phyloP scores from a whole-genome alignment of 2,888 invertebrate species.

The Apamea anceps region DNA sequence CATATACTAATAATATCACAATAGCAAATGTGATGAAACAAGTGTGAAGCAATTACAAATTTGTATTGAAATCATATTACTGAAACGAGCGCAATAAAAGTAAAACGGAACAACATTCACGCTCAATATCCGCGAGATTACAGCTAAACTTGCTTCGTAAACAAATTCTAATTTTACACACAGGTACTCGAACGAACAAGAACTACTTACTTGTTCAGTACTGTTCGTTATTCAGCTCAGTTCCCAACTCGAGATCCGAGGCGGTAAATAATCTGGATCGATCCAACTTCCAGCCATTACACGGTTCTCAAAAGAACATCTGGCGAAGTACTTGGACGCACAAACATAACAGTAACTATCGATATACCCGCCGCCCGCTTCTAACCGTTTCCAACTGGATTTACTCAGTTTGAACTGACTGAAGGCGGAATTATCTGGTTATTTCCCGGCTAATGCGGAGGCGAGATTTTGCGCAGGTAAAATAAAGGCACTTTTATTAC shows the following conservation, averaged over 20 bases:
- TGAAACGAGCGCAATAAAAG: constrained; percentile 27
- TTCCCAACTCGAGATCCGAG: constrained; percentile 39
- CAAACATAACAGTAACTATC: constrained; percentile 64
- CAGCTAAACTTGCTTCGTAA: constrained; percentile 31
- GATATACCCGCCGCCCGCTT: constrained; percentile 39
- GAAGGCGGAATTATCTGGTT: constrained; percentile 58
- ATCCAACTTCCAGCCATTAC: constrained; percentile 53
- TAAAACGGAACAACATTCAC: constrained; percentile 11
- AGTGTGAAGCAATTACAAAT: constrained; percentile 19
- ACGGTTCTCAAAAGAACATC: constrained; percentile 58
- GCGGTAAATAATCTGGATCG: constrained; percentile 57
- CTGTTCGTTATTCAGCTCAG: constrained; percentile 39
- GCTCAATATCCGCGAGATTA: constrained; percentile 27
- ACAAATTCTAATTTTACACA: constrained; percentile 43
- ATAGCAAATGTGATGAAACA: not conserved
- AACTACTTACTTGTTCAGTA: constrained; percentile 25
- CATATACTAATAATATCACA: not conserved
- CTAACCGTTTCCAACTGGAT: constrained; percentile 53
- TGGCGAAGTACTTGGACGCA: constrained; percentile 53
- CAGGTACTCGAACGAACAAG: constrained; percentile 33
- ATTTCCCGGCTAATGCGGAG: constrained; percentile 53
- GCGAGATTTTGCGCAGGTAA: constrained; percentile 57
- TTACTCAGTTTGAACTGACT: constrained; percentile 56
- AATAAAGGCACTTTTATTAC: constrained; percentile 41
- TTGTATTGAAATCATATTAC: constrained; percentile 18